phyloP scores from a whole-genome alignment of 2,113 vertebrate genomes.

The Polypterus senegalus region DNA sequence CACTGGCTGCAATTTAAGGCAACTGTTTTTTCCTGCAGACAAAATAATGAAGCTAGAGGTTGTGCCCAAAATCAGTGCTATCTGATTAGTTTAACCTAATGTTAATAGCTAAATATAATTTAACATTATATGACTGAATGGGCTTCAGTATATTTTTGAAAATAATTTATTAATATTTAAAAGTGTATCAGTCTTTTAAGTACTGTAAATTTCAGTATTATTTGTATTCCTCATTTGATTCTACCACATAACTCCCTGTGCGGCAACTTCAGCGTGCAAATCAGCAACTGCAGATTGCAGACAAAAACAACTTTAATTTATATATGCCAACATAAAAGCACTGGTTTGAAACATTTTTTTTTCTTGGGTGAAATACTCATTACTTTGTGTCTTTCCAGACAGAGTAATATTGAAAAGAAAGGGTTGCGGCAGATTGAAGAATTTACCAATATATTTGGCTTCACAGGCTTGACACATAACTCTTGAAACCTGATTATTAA shows the following conservation, averaged over 20 bases:
- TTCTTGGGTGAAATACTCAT: slow-evolving; percentile 3
- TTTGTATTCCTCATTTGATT: not conserved
- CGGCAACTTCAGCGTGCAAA: too few species aligned
- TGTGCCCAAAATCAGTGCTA: too few species aligned
- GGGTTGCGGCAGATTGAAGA: not conserved
- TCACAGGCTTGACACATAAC: not conserved
- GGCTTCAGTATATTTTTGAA: too few species aligned
- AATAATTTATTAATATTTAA: too few species aligned
- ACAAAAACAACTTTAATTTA: not conserved
- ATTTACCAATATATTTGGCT: not conserved
- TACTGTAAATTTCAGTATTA: not conserved
- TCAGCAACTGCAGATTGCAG: slow-evolving; percentile 7
- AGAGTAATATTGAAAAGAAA: slow-evolving; percentile 4
- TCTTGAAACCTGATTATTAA: slow-evolving; percentile 6
- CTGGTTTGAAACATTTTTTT: not conserved
- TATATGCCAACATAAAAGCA: not conserved
- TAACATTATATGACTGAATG: too few species aligned
- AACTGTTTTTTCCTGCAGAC: too few species aligned
- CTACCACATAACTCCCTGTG: not conserved
- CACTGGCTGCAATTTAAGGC: too few species aligned
- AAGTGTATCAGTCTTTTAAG: too few species aligned
- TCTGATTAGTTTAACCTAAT: too few species aligned
- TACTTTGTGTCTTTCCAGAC: not conserved
- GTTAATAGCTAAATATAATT: too few species aligned
- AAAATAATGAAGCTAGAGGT: too few species aligned